Percentiles rank a stretch among this genome's conserved stretches.
phyloP scores from a whole-genome alignment of 2,797 vertebrate species.

The Sternarchorhynchus goeldii region DNA sequence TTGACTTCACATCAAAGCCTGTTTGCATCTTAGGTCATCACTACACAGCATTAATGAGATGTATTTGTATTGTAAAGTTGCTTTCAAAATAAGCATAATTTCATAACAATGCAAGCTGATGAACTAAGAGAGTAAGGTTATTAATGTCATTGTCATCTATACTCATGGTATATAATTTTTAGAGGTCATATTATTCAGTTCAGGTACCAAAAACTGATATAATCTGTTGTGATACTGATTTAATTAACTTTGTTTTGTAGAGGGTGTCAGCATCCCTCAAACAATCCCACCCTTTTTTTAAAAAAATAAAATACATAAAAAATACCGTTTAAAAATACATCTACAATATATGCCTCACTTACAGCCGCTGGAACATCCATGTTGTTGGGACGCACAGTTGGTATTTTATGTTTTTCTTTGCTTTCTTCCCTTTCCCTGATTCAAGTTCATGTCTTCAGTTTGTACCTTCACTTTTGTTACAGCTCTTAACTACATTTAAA shows the following conservation, averaged over 20 bases:
- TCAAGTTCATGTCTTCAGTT: not conserved
- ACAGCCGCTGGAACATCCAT: not conserved
- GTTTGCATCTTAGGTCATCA: not conserved
- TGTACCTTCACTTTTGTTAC: not conserved
- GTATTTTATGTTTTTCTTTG: not conserved
- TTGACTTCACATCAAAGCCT: not conserved
- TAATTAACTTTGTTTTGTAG: conserved; percentile 16
- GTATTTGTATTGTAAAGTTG: conserved; percentile 2
- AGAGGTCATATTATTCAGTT: conserved; percentile 2
- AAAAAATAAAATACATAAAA: not conserved
- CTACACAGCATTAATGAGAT: not conserved
- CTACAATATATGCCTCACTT: not conserved
- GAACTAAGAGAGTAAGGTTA: conserved; percentile 6
- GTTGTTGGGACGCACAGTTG: not conserved
- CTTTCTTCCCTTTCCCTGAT: not conserved
- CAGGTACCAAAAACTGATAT: not conserved
- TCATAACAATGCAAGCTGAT: not conserved
- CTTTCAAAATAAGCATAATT: not conserved
- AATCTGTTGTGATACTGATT: not conserved
- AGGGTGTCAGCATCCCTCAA: not conserved
- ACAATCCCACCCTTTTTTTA: not conserved
- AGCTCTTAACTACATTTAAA: not conserved
- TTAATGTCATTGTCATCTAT: not conserved
- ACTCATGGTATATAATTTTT: not conserved
- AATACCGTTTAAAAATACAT: not conserved